These are phyloP conservation scores for Periophthalmus modestus DNA, from an alignment of 2,113 vertebrate species.

Conservation along the genomic window DNA sequence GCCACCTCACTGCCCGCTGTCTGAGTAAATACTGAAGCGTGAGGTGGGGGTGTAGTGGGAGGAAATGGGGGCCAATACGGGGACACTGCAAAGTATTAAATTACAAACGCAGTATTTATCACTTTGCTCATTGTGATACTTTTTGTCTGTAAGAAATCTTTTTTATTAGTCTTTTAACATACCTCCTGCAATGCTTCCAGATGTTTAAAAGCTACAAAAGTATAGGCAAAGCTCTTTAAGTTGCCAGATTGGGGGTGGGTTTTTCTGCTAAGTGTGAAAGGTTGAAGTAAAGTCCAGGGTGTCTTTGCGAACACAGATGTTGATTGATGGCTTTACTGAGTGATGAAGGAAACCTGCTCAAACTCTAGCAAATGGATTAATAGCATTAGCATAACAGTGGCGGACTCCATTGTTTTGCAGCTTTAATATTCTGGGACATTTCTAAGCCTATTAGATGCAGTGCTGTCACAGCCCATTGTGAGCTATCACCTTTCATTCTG, in stretches of 20 bases:
- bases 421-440: slow-evolving; percentile 45
- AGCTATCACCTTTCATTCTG: slow-evolving; percentile 59
- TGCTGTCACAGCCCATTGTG: slow-evolving; percentile 55
- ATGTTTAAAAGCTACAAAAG: slow-evolving; percentile 54
- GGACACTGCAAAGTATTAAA: slow-evolving; percentile 53
- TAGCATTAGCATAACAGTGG: slow-evolving; percentile 70
- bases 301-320: slow-evolving; percentile 42
- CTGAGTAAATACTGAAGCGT: slow-evolving; percentile 43
- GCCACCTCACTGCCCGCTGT: slow-evolving; percentile 45
- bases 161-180: slow-evolving; percentile 65
- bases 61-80: slow-evolving; percentile 53
- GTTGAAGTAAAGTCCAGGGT: slow-evolving; percentile 50
- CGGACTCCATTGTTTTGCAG: slow-evolving; percentile 51
- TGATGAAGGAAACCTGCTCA: slow-evolving; percentile 28
- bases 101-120: slow-evolving; percentile 48
- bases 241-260: slow-evolving; percentile 18
- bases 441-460: slow-evolving; percentile 61
- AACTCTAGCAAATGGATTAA: slow-evolving; percentile 52
- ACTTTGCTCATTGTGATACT: slow-evolving; percentile 20
- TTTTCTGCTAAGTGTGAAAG: slow-evolving; percentile 58
- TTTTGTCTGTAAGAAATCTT: slow-evolving; percentile 33
- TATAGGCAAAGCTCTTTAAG: slow-evolving; percentile 16
- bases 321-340: slow-evolving; percentile 63
- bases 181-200: slow-evolving; percentile 69
- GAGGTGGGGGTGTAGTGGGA: slow-evolving; percentile 25